Evolutionary conservation across 2,888 invertebrate species (phyloP), one percentile per base, ranked within the genome.

Genomic region (Aphrophora alni): DNA sequence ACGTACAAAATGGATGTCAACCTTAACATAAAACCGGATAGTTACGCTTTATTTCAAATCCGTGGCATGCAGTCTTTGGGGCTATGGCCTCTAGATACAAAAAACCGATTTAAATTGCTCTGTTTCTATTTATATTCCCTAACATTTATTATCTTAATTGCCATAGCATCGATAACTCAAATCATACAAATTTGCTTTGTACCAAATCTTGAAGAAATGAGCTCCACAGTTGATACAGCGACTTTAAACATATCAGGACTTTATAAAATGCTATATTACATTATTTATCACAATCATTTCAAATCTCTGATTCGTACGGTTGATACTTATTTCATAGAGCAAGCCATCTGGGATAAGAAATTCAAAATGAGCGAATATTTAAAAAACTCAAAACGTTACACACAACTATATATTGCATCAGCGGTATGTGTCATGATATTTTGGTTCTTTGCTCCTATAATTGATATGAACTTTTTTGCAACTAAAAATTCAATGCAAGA

Each of bases 241-340:
- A 79, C 78, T 25, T 38, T 79, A 14, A 74, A 68, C 17, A 51
- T 26, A 59, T 79, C 78, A 5, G 78, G 73, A 0, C 74, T 79
- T n/a, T 79, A 51, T 51, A 79, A 79, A 24, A 59, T 79, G 38
- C n/a, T 79, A 2, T 79, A 79, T 51, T 68, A 74, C 4, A 28
- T 33, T 1, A 38, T 26, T 26, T 74, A 79, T 69, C 59, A 27
- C 38, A 17, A 21, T 5, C 10, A 79, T 25, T 79, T 68, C 26
- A 28, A 79, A 33, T n/a, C 27, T 17, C n/a, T 79, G 24, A 59
- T 79, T 25, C 10, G 25, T 10, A 74, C 33, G 38, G 38, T 79
- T 14, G 78, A 79, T 17, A 5, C 68, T 17, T 33, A 59, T 12
- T 79, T 79, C 38, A 1, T 79, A 0, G 26, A 74, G 68, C 24